A percentile compares a stretch with the other conserved stretches of the same genome.
Conservation (phyloP, 2,888 invertebrate species). For the Hyposoter dolosus region DNA sequence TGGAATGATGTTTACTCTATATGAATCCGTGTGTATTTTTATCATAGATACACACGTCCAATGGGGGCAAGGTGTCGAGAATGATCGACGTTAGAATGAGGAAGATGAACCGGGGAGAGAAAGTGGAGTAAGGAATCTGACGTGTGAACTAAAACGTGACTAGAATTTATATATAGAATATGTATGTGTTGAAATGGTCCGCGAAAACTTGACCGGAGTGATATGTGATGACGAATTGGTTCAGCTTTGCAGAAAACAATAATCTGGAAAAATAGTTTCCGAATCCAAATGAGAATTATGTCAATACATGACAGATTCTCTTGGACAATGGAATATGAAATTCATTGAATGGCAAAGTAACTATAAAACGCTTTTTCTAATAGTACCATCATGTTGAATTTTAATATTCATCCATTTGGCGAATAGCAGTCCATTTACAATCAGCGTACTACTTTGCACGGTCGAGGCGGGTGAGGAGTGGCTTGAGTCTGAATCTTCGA, state of each 20-base stretch:
- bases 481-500: slow-evolving; percentile 8
- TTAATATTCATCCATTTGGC: not conserved
- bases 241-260: slow-evolving; percentile 1
- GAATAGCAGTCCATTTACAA: not conserved
- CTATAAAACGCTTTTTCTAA: not conserved
- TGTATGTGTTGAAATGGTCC: not conserved
- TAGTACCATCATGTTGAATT: not conserved
- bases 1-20: slow-evolving; percentile 51
- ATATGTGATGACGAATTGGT: slow-evolving; percentile 55
- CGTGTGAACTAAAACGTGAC: slow-evolving; percentile 26
- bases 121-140: slow-evolving; percentile 5
- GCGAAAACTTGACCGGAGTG: slow-evolving; percentile 37
- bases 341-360: not conserved
- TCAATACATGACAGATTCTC: not conserved
- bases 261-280: not conserved
- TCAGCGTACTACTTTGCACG: not conserved
- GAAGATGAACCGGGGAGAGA: slow-evolving; percentile 16
- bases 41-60: not conserved
- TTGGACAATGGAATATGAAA: not conserved
- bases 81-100: slow-evolving; percentile 42
- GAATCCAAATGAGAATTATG: not conserved
- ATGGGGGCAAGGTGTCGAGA: slow-evolving; percentile 33
- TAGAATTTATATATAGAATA: slow-evolving; percentile 10
- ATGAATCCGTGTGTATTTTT: slow-evolving; percentile 30
- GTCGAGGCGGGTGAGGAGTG: not conserved